Conservation (phyloP, 1,140 invertebrate genomes). For the Archivesica marissinica region DNA sequence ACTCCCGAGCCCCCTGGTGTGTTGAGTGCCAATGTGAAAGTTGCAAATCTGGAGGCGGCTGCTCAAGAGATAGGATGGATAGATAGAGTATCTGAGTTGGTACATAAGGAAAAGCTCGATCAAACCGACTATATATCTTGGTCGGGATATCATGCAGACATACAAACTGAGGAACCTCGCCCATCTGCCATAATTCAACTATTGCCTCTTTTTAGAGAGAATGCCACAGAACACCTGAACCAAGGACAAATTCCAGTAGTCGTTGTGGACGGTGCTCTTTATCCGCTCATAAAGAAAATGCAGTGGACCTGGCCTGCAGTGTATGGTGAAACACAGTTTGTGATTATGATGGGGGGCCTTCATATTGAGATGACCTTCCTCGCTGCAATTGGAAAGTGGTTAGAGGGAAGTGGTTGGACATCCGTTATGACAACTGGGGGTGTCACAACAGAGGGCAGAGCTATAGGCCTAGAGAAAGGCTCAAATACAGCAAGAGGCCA, state of each 20-base stretch:
- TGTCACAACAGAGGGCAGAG: conserved; percentile 57
- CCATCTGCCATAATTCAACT: too few species aligned
- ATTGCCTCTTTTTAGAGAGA: too few species aligned
- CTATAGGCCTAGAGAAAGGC: conserved; percentile 60
- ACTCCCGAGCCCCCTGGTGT: too few species aligned
- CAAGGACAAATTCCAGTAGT: conserved; percentile 64
- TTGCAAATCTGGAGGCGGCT: too few species aligned
- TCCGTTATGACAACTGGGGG: conserved; percentile 16
- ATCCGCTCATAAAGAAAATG: conserved; percentile 63
- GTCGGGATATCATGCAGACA: too few species aligned
- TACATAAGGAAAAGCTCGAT: too few species aligned
- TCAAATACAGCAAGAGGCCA: conserved; percentile 52
- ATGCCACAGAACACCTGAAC: conserved; percentile 64
- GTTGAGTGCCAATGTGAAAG: too few species aligned
- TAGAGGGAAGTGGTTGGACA: conserved; percentile 70
- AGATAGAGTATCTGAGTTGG: too few species aligned
- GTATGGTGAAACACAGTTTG: conserved; percentile 64
- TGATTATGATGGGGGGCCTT: conserved; percentile 61
- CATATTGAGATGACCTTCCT: conserved; percentile 46
- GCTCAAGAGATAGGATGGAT: too few species aligned
- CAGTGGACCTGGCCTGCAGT: conserved; percentile 66
- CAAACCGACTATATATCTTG: too few species aligned
- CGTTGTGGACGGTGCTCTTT: conserved; percentile 68
- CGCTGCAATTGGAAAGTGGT: conserved; percentile 41
- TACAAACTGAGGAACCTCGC: too few species aligned